These are phyloP conservation scores for Eonycteris spelaea DNA, from an alignment of 2,113 vertebrate species.

Conservation along the genomic window DNA sequence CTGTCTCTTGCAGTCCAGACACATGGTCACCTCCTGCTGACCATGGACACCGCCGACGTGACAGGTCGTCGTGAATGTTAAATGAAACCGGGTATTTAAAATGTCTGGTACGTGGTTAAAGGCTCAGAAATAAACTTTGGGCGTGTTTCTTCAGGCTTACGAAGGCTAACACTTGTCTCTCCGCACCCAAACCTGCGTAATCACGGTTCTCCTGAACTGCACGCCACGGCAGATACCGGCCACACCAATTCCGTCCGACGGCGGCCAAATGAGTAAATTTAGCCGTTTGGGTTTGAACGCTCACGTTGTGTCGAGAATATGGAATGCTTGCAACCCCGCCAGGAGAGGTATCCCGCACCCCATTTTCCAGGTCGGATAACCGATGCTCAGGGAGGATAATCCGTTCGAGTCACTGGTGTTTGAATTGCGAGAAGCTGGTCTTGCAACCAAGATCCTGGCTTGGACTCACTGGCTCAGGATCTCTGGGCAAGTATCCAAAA, in stretches of 20 bases:
- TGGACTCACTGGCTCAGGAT: background rate
- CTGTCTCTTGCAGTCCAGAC: background rate
- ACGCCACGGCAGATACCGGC: accelerated
- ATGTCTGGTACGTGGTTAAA: too few relatives aligned
- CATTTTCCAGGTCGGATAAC: background rate
- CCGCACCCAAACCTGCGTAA: background rate
- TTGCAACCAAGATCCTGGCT: background rate
- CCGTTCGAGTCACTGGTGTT: background rate
- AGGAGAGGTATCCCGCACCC: background rate
- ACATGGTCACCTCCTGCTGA: background rate
- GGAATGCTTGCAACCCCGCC: background rate
- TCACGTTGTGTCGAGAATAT: background rate
- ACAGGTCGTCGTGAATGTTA: accelerated
- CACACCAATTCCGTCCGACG: accelerated
- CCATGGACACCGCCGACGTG: background rate
- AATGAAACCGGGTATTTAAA: background rate
- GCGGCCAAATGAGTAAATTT: background rate
- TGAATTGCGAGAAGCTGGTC: background rate
- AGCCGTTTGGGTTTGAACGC: background rate
- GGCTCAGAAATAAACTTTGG: background rate
- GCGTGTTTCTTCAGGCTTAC: background rate
- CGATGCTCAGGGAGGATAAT: background rate
- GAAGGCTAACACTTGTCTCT: background rate
- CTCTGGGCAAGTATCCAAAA: background rate
- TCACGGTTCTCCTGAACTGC: background rate